Conservation (phyloP, 2,113 vertebrate species). For the Neoarius graeffei region DNA sequence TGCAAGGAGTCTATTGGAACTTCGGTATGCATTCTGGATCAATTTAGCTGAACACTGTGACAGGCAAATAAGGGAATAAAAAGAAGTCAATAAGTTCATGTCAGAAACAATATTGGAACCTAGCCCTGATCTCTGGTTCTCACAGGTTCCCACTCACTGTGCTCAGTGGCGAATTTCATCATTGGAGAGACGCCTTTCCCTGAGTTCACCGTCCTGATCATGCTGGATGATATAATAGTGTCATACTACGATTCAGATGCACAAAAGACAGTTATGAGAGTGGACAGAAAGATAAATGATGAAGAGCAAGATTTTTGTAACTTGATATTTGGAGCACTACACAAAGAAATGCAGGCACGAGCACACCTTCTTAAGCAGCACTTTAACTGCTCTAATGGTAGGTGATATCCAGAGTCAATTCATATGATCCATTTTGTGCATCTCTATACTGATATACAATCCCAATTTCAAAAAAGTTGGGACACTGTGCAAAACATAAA, state of each 20-base stretch:
- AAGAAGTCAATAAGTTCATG: background rate
- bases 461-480: no score
- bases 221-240: background rate
- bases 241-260: background rate
- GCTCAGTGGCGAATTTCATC: background rate
- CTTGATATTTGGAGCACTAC: background rate
- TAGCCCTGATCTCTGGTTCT: background rate
- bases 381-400: background rate
- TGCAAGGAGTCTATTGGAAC: background rate
- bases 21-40: background rate
- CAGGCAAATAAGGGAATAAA: background rate
- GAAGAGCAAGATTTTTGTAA: background rate
- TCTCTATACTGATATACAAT: background rate
- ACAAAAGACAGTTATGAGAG: background rate
- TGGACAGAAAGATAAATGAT: background rate
- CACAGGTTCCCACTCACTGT: background rate
- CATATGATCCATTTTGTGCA: background rate
- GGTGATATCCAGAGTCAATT: background rate
- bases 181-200: background rate
- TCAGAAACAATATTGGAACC: background rate
- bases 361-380: background rate
- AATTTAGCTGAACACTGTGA: background rate
- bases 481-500: no score
- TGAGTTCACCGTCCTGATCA: background rate
- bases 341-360: background rate